These are phyloP conservation scores for Tetraneura akinire DNA, from an alignment of 1,140 invertebrate genomes.

Conservation along the genomic window DNA sequence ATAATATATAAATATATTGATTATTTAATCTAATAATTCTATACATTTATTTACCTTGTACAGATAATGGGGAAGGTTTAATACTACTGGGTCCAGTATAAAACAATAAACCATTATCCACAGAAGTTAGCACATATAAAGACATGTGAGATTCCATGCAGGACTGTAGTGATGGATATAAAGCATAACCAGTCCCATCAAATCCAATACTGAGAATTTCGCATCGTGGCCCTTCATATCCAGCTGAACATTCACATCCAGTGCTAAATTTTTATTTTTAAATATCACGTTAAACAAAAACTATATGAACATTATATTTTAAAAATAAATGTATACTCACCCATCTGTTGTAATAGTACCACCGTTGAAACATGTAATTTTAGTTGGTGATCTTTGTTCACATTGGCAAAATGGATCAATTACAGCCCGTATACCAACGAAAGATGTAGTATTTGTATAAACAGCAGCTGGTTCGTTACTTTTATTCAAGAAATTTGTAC, in stretches of 20 bases:
- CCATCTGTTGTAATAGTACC: slow-evolving; percentile 63
- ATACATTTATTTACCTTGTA: slow-evolving; percentile 64
- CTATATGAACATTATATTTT: not conserved
- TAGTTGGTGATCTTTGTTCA: slow-evolving; percentile 57
- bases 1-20: not conserved
- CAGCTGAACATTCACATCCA: slow-evolving; percentile 68
- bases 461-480: slow-evolving; percentile 74
- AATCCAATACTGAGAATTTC: slow-evolving; percentile 87
- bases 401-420: slow-evolving; percentile 77
- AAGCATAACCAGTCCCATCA: slow-evolving; percentile 81
- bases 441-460: slow-evolving; percentile 85
- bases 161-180: slow-evolving; percentile 79
- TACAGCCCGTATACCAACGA: slow-evolving; percentile 82
- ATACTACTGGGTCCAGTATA: slow-evolving; percentile 77
- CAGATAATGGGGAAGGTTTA: slow-evolving; percentile 54
- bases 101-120: slow-evolving; percentile 79
- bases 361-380: slow-evolving; percentile 69
- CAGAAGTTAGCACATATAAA: slow-evolving; percentile 75
- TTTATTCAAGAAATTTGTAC: slow-evolving; percentile 72
- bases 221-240: slow-evolving; percentile 84
- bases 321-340: not conserved
- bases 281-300: not conserved
- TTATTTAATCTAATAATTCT: not conserved
- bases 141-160: slow-evolving; percentile 77
- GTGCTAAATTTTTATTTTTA: slow-evolving; percentile 52